Percentiles rank a stretch among this genome's conserved stretches.
Conservation (phyloP, 2,888 invertebrate genomes). For the Drosophila setosimentum region DNA sequence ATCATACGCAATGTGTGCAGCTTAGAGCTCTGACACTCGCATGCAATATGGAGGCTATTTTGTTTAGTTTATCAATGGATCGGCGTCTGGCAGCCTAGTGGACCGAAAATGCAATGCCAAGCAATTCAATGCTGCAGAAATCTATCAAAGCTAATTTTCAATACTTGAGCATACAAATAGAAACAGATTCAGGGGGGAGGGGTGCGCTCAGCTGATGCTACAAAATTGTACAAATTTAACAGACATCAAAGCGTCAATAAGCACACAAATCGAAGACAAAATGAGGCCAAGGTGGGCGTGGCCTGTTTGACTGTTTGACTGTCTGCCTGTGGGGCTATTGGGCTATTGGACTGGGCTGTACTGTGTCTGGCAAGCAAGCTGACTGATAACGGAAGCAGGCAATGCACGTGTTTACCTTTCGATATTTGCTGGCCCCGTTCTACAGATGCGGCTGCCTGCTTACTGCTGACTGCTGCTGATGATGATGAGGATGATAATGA, state of each 20-base stretch:
- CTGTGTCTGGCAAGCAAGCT: constrained; percentile 67
- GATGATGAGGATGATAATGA: constrained; percentile 15
- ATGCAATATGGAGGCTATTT: constrained; percentile 20
- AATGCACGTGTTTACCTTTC: constrained; percentile 77
- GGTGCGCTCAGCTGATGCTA: constrained; percentile 51
- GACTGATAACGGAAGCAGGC: constrained; percentile 78
- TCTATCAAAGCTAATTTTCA: constrained; percentile 77
- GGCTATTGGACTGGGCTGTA: constrained; percentile 15
- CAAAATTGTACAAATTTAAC: constrained; percentile 74
- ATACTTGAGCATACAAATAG: constrained; percentile 51
- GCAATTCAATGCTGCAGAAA: constrained; percentile 64
- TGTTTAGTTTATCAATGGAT: constrained; percentile 30
- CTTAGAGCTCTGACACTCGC: constrained; percentile 5
- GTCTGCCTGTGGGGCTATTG: constrained; percentile 4
- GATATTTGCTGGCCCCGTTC: constrained; percentile 58
- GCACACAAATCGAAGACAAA: constrained; percentile 59
- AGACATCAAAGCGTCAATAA: constrained; percentile 76
- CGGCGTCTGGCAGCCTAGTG: constrained; percentile 46
- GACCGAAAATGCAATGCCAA: constrained; percentile 71
- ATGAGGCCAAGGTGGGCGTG: constrained; percentile 41
- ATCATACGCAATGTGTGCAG: constrained; percentile 55
- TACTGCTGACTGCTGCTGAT: constrained; percentile 24
- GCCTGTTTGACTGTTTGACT: constrained; percentile 10
- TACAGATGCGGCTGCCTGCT: constrained; percentile 31
- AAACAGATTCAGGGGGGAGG: background rate